Percentiles rank a stretch among this genome's conserved stretches.
Conservation (phyloP, 2,888 invertebrate genomes). For the Balanococcus diminutus region DNA sequence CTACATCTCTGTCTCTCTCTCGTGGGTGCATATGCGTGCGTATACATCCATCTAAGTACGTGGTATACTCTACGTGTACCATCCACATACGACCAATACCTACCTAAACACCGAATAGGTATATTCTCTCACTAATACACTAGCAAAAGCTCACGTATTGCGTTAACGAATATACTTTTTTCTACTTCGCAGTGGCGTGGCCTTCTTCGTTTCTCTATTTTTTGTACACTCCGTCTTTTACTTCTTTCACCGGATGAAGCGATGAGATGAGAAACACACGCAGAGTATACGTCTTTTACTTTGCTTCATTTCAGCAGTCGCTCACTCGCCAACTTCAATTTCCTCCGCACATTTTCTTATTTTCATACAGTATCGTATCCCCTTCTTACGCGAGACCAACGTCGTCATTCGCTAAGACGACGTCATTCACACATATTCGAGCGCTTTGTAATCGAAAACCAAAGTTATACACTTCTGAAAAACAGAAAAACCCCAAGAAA, state of each 20-base stretch:
- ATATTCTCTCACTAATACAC: not conserved
- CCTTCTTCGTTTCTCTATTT: not conserved
- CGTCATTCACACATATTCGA: too few relatives aligned
- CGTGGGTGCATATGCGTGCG: not conserved
- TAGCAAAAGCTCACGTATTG: not conserved
- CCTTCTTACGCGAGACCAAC: too few relatives aligned
- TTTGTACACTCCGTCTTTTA: not conserved
- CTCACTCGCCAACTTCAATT: too few relatives aligned
- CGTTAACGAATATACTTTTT: slow-evolving; percentile 17
- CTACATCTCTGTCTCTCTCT: not conserved
- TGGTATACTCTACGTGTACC: not conserved
- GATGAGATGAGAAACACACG: not conserved
- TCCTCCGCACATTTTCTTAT: too few relatives aligned
- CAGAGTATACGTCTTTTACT: not conserved
- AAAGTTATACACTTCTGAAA: too few relatives aligned
- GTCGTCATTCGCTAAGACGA: too few relatives aligned
- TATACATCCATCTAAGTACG: not conserved
- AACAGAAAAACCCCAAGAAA: not conserved
- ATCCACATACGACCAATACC: not conserved
- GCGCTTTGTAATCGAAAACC: too few relatives aligned
- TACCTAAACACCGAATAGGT: not conserved
- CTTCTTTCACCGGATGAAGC: not conserved
- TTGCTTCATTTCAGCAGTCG: not conserved
- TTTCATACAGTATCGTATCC: too few relatives aligned
- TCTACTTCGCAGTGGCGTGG: not conserved